Conservation (phyloP, 2,113 vertebrate genomes). For the Capreolus pygargus region DNA sequence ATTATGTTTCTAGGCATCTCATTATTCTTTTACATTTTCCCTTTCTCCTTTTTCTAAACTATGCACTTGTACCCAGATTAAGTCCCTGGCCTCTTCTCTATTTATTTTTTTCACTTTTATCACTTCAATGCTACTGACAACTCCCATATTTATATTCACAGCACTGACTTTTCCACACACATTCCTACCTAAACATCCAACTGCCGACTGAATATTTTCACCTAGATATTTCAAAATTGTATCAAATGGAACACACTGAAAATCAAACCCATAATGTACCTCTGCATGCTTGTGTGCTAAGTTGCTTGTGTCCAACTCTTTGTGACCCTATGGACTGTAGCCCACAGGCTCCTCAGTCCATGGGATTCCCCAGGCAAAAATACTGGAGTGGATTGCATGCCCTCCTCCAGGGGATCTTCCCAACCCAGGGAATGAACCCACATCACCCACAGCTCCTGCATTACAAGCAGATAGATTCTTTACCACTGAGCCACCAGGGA, state of each 20-base stretch:
- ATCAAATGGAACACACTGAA: constrained; percentile 26
- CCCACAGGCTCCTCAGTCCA: background rate
- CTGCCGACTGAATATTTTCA: background rate
- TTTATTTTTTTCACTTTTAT: background rate
- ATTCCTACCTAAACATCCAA: background rate
- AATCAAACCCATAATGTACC: background rate
- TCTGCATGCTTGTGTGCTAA: background rate
- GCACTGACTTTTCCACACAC: background rate
- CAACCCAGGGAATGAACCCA: background rate
- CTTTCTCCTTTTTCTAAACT: background rate
- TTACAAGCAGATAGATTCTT: no score
- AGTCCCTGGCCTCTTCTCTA: background rate
- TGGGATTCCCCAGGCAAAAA: background rate
- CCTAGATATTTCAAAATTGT: background rate
- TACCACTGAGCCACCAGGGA: background rate
- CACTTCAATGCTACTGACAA: background rate
- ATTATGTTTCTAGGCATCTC: background rate
- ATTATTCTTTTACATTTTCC: background rate
- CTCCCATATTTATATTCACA: background rate
- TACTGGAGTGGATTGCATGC: background rate
- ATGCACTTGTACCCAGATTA: background rate
- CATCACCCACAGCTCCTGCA: background rate
- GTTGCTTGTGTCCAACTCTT: background rate
- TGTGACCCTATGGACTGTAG: background rate
- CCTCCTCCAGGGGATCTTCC: background rate